Conservation (phyloP, 2,113 vertebrate genomes). For the Lucifuga dentata region DNA sequence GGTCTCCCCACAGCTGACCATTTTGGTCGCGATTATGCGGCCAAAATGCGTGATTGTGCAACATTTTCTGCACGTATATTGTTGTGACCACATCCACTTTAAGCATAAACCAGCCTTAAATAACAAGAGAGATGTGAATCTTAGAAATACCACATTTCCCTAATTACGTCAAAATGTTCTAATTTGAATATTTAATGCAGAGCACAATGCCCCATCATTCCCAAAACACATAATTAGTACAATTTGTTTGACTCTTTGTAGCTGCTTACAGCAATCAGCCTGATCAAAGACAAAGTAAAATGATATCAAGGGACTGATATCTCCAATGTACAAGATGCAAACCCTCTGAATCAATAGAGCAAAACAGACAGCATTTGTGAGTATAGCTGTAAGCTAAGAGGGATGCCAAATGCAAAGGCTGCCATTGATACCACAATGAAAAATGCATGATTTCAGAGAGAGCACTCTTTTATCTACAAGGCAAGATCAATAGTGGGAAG, state of each 20-base stretch:
- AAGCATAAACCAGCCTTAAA: too few species aligned
- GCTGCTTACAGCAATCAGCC: slow-evolving; percentile 75
- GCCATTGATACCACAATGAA: slow-evolving; percentile 84
- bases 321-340: slow-evolving; percentile 78
- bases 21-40: too few species aligned
- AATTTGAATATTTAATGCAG: slow-evolving; percentile 65
- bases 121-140: too few species aligned
- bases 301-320: slow-evolving; percentile 79
- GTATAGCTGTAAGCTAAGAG: slow-evolving; percentile 86
- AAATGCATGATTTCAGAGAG: slow-evolving; percentile 84
- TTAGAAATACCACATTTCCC: slow-evolving; percentile 48
- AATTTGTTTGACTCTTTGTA: slow-evolving; percentile 73
- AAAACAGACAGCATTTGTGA: slow-evolving; percentile 85
- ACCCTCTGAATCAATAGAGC: slow-evolving; percentile 84
- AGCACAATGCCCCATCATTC: slow-evolving; percentile 56
- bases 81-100: too few species aligned
- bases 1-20: too few species aligned
- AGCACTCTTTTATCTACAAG: slow-evolving; percentile 81
- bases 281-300: slow-evolving; percentile 82
- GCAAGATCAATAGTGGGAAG: slow-evolving; percentile 83
- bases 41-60: too few species aligned
- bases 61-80: too few species aligned
- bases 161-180: slow-evolving; percentile 53
- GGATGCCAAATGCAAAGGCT: slow-evolving; percentile 81
- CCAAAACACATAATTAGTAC: slow-evolving; percentile 69